A percentile compares a stretch with the other conserved stretches of the same genome.
These are phyloP conservation scores for Aleadryas rufinucha DNA, from an alignment of 2,113 vertebrate species.

Conservation along the genomic window DNA sequence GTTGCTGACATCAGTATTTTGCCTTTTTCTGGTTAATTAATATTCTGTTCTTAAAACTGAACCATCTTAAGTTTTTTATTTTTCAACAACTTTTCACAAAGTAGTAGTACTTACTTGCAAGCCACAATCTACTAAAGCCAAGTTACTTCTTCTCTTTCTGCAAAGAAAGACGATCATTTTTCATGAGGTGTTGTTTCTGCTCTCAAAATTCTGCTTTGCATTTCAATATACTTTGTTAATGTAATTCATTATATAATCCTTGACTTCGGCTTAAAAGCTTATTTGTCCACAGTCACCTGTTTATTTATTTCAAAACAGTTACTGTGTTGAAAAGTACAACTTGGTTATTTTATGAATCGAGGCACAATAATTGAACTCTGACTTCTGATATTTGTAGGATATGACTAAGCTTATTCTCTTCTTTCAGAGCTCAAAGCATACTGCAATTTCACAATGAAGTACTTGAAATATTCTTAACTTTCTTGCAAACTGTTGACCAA, in stretches of 20 bases:
- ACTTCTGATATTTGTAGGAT: not conserved
- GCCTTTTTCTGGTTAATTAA: not conserved
- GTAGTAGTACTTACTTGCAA: not conserved
- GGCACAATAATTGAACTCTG: not conserved
- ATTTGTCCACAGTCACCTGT: not conserved
- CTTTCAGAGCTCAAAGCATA: not conserved
- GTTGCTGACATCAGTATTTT: not conserved
- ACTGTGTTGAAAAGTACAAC: not conserved
- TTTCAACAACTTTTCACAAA: not conserved
- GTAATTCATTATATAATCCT: not conserved
- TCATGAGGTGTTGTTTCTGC: not conserved
- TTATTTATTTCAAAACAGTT: not conserved
- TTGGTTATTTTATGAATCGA: not conserved
- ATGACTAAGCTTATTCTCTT: not conserved
- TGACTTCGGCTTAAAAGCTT: not conserved
- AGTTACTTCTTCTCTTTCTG: not conserved
- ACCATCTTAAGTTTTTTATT: not conserved
- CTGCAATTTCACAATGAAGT: not conserved
- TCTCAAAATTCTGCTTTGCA: not conserved
- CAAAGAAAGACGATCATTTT: not conserved
- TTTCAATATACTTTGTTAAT: not conserved
- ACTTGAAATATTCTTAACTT: not conserved
- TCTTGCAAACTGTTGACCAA: not conserved
- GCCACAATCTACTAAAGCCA: not conserved
- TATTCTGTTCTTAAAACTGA: not conserved